phyloP scores from a whole-genome alignment of 1,140 invertebrate genomes.

The Oreohelix idahoensis region DNA sequence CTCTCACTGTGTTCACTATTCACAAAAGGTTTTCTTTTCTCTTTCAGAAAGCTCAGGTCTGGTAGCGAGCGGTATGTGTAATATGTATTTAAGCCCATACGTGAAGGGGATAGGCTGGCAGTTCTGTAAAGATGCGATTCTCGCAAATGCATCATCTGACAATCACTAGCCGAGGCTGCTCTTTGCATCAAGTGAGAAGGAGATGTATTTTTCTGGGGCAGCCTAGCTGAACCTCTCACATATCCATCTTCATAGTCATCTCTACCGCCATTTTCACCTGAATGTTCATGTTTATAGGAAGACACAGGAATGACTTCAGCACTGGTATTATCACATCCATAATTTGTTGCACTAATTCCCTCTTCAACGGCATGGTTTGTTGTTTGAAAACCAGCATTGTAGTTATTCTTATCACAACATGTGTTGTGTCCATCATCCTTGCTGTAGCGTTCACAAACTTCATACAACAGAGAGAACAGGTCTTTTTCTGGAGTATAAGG shows the following conservation, averaged over 20 bases:
- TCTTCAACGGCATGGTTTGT: not conserved
- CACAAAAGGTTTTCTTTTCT: slow-evolving; percentile 3
- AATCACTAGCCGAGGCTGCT: slow-evolving; percentile 43
- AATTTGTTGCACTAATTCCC: not conserved
- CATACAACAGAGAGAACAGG: slow-evolving; percentile 57
- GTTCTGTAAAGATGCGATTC: slow-evolving; percentile 32
- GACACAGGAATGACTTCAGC: not conserved
- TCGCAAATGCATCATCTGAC: slow-evolving; percentile 18
- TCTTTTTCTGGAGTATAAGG: slow-evolving; percentile 53
- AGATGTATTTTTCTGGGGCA: slow-evolving; percentile 18
- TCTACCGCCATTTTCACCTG: not conserved
- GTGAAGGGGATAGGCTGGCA: slow-evolving; percentile 45
- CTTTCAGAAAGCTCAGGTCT: slow-evolving; percentile 61
- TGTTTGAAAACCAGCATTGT: not conserved
- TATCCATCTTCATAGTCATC: not conserved
- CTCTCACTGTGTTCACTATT: not conserved
- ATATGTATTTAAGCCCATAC: slow-evolving; percentile 46
- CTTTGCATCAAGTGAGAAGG: not conserved
- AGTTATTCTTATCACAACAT: not conserved
- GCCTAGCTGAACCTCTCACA: not conserved
- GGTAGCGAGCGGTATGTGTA: slow-evolving; percentile 64
- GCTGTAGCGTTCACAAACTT: slow-evolving; percentile 49
- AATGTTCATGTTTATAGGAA: not conserved
- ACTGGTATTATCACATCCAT: not conserved
- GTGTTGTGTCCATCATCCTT: not conserved